Evolutionary conservation across 1,140 invertebrate species (phyloP), one percentile per base, ranked within the genome.

Genomic region (Eupristina koningsbergeri): DNA sequence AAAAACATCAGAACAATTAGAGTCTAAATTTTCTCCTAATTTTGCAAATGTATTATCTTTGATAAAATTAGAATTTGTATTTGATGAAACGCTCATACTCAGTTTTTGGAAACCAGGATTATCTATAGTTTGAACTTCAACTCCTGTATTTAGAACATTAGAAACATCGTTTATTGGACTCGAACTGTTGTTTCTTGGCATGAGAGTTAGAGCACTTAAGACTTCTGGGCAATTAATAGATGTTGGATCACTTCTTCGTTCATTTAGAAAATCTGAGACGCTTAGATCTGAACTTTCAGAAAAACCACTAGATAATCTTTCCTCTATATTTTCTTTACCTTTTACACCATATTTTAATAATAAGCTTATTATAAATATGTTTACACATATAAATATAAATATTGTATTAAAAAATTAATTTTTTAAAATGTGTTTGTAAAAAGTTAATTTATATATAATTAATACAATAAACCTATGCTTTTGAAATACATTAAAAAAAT

Each of bases 61-160:
- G 75, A 88, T 86, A 79, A 88, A 88, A 41, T 36, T 80, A 1
- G 86, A 69, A 50, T 79, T 73, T 74, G 89, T 86, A n/a, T 84
- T 84, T 0, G 87, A 81, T 0, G 88, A 84, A 29, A 85, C 86
- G 61, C 82, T 89, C 0, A 92, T 91, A 63, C 90, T 89, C 31
- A 92, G 86, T 58, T 92, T 92, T 69, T 90, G 90, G 34, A 91
- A 92, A 0, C 91, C 90, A 19, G 88, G 87, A 86, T 88, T 90
- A 11, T 91, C 90, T 9, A 89, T 90, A 19, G 91, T 88, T 67
- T 92, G 89, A 84, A 92, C 90, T 74, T 91, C 90, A 1, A 90
- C 89, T 87, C 87, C 91, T 8, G 91, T 91, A 50, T 89, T 92
- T 26, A 92, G 80, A 7, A 91, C 69, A 61, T 90, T 90, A 0